A percentile compares a stretch with the other conserved stretches of the same genome.
phyloP scores from a whole-genome alignment of 2,113 vertebrate genomes.

The Cyphomyrus discorhynchus region DNA sequence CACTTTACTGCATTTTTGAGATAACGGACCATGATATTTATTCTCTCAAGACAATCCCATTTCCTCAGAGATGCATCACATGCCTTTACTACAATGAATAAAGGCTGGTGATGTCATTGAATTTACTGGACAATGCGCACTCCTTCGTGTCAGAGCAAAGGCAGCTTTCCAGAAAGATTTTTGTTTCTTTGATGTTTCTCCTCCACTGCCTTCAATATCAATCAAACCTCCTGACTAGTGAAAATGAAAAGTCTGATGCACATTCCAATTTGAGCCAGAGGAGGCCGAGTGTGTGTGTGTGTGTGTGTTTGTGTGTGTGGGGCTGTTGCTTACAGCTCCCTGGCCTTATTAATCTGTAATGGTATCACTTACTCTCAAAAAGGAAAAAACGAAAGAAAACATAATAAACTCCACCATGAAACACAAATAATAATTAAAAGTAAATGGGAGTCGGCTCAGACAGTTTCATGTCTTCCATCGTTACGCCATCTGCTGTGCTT shows the following conservation, averaged over 20 bases:
- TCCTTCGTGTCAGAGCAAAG: background rate
- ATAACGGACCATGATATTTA: background rate
- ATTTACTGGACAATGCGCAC: background rate
- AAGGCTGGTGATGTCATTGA: background rate
- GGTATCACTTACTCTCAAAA: background rate
- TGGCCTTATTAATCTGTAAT: background rate
- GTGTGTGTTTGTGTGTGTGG: background rate
- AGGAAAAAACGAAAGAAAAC: background rate
- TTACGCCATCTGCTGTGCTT: background rate
- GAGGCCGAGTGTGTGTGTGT: background rate
- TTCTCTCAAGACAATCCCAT: background rate
- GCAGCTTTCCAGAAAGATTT: background rate
- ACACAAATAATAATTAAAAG: background rate
- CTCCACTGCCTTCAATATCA: background rate
- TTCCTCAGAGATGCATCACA: background rate
- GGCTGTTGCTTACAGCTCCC: background rate
- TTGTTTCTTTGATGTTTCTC: background rate
- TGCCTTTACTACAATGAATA: background rate
- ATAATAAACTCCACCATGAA: background rate
- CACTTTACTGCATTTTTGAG: background rate
- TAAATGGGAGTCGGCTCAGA: background rate
- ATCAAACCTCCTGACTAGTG: background rate
- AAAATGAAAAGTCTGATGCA: conserved; percentile 2
- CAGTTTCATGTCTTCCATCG: background rate
- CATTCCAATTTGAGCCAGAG: background rate